A percentile compares a stretch with the other conserved stretches of the same genome.
These are phyloP conservation scores for Chaenogobius annularis DNA, from an alignment of 2,113 vertebrate genomes.

Conservation along the genomic window DNA sequence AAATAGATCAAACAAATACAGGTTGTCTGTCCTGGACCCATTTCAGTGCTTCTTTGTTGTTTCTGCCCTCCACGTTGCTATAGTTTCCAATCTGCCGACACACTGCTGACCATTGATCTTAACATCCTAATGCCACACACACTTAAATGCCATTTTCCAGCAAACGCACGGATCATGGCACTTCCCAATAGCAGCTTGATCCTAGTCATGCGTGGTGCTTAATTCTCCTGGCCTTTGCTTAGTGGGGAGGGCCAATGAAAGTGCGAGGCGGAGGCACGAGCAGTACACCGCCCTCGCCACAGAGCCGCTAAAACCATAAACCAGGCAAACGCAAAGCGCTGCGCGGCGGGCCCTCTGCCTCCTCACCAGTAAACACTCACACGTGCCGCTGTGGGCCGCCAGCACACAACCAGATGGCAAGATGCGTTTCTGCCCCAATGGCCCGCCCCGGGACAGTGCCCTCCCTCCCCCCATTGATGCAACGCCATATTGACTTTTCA, in stretches of 20 bases:
- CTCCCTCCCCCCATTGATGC: constrained; percentile 41
- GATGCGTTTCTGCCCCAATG: constrained; percentile 65
- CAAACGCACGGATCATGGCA: constrained; percentile 15
- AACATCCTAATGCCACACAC: constrained; percentile 13
- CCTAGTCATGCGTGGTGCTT: constrained; percentile 50
- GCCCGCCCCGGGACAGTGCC: constrained; percentile 36
- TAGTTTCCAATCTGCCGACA: constrained; percentile 31
- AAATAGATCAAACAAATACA: constrained; percentile 11
- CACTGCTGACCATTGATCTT: constrained; percentile 30
- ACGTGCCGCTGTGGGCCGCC: constrained; percentile 14
- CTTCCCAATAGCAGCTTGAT: constrained; percentile 34
- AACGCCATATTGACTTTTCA: constrained; percentile 59
- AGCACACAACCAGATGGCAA: constrained; percentile 46
- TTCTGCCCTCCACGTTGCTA: constrained; percentile 25
- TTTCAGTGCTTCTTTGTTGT: constrained; percentile 16
- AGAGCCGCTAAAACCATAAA: constrained; percentile 18
- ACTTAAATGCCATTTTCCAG: constrained; percentile 21
- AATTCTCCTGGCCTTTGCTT: constrained; percentile 28
- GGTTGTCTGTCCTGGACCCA: background rate
- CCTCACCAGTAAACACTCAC: background rate
- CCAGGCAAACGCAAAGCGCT: constrained; percentile 18
- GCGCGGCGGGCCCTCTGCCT: constrained; percentile 15
- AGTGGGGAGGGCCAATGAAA: constrained; percentile 20
- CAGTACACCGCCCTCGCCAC: constrained; percentile 3
- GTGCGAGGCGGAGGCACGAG: constrained; percentile 14